phyloP scores from a whole-genome alignment of 2,888 invertebrate species.

The Tiliacea aurago region DNA sequence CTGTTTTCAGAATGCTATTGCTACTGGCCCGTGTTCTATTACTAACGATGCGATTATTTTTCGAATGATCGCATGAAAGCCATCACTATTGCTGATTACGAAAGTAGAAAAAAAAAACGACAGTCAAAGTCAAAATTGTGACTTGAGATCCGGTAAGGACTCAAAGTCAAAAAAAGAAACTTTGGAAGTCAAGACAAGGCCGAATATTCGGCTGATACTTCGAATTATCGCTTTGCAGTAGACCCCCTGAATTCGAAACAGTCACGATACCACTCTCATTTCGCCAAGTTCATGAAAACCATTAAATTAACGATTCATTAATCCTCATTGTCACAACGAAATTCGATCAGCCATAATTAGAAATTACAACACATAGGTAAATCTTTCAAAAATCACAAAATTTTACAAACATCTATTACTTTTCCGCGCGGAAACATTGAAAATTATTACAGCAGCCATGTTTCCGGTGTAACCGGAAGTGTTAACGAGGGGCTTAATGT shows the following conservation, averaged over 20 bases:
- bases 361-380: slow-evolving; percentile 2
- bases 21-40: no score
- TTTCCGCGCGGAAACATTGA: slow-evolving; percentile 41
- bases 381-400: background rate
- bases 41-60: no score
- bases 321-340: background rate
- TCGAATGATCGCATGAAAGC: no score
- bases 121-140: no score
- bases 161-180: no score
- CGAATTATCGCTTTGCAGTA: no score
- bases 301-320: background rate
- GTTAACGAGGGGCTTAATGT: slow-evolving; percentile 88
- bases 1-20: no score
- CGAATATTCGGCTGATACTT: no score
- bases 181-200: no score
- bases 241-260: background rate
- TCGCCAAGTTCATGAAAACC: background rate
- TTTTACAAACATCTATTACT: slow-evolving; percentile 46
- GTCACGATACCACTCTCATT: background rate
- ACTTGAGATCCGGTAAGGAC: no score
- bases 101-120: no score
- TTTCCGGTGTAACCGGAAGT: slow-evolving; percentile 67
- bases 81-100: no score
- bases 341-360: background rate
- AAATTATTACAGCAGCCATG: slow-evolving; percentile 68